Base-by-base conservation (phyloP, 2,888 invertebrate species). In the Pemphredon lugubris region DNA sequence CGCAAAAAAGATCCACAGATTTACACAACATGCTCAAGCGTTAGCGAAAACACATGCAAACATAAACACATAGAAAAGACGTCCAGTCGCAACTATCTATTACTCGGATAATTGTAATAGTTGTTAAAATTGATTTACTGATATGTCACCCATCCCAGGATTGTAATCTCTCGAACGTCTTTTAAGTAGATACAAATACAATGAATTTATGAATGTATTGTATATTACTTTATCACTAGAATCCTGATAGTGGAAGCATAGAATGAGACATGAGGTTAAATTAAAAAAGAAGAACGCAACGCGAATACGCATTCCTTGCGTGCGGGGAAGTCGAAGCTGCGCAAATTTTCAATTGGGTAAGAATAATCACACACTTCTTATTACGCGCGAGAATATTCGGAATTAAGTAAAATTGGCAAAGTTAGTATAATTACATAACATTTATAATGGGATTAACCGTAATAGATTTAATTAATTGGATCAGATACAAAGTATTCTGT, bases 281-380 rank as follows among this genome's bases (percentile, higher is more conserved):
- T 42, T 0, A 18, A 30, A 44, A 47, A 55, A 54, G 73, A 83
- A 81, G 64, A 81, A 84, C 72, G 75, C 80, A 79, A 83, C 79
- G 73, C 77, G 81, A 83, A 81, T 81, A 87, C 86, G 85, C 83
- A 86, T 86, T 77, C 75, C 84, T n/a, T 66, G 77, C 77, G 64
- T 63, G 55, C 50, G 65, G 73, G 72, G 54, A 54, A 23, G 57
- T 54, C 45, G 32, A 21, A 20, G 16, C 21, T 26, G 30, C 20
- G 13, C 26, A 21, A 60, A 45, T 71, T 59, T 34, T 34, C 18
- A n/a, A 23, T 63, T 6, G 47, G 23, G 47, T 34, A 45, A 23
- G 32, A 50, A 34, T 42, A 50, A 51, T 40, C 14, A 30, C 30
- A 48, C 26, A n/a, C 6, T 42, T 13, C 26, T 57, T 50, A 58